Conservation (phyloP, 2,797 vertebrate species). For the Gila robusta region DNA sequence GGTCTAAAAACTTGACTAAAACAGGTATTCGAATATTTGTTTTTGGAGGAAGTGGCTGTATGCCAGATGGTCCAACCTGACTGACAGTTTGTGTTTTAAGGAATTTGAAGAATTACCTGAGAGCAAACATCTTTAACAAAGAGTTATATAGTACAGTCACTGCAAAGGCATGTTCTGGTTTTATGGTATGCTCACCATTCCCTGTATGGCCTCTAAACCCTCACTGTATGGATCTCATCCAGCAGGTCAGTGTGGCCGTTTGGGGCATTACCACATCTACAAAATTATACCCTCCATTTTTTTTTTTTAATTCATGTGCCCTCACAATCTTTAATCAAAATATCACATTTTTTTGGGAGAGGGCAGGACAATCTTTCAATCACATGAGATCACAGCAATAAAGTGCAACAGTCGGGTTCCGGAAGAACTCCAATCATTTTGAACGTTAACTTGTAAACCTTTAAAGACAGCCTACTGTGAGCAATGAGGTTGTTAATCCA, state of each 20-base stretch:
- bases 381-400: neutral
- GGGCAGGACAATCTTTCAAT: neutral
- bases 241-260: neutral
- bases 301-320: neutral
- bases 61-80: slow-evolving; percentile 33
- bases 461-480: neutral
- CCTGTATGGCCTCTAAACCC: slow-evolving; percentile 80
- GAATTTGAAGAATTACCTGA: neutral
- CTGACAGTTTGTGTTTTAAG: slow-evolving; percentile 22
- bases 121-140: slow-evolving; percentile 23
- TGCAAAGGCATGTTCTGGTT: neutral
- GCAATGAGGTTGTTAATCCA: neutral
- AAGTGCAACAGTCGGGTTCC: neutral
- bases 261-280: neutral
- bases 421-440: neutral
- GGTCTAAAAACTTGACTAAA: slow-evolving; percentile 57
- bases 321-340: neutral
- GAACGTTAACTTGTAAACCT: neutral
- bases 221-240: slow-evolving; percentile 73
- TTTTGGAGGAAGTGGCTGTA: slow-evolving; percentile 30
- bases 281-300: neutral
- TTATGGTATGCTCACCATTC: slow-evolving; percentile 80
- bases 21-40: slow-evolving; percentile 54
- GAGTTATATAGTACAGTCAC: neutral
- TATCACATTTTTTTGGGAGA: neutral